Conservation (phyloP, 2,797 vertebrate genomes). For the Girardinus metallicus region DNA sequence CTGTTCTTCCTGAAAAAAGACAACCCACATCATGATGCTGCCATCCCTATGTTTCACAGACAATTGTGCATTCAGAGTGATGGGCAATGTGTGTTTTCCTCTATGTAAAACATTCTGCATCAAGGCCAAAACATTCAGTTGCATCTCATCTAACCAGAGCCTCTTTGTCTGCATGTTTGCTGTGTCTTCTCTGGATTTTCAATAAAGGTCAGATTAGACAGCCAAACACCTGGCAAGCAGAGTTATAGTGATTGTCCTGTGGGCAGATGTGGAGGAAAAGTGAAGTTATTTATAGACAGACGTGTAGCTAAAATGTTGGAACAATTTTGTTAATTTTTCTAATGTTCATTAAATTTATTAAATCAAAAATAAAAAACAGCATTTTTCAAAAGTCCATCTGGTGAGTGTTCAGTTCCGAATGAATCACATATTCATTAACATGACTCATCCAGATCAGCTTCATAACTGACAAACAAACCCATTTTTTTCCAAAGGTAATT, state of each 20-base stretch:
- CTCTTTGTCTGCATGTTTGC: background rate
- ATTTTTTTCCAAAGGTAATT: background rate
- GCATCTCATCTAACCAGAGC: background rate
- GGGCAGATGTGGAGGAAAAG: background rate
- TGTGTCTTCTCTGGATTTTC: background rate
- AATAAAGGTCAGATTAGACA: background rate
- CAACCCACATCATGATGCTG: background rate
- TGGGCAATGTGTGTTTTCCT: background rate
- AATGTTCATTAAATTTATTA: background rate
- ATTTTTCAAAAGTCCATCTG: background rate
- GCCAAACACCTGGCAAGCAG: background rate
- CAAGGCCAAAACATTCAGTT: background rate
- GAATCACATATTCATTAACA: background rate
- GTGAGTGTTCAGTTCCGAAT: background rate
- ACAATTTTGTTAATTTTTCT: background rate
- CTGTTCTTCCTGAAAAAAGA: background rate
- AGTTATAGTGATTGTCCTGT: background rate
- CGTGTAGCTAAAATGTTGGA: background rate
- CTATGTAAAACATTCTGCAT: background rate
- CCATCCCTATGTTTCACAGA: background rate
- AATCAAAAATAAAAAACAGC: background rate
- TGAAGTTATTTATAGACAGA: background rate
- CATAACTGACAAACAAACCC: background rate
- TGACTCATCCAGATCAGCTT: background rate
- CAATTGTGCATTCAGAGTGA: background rate